phyloP scores from a whole-genome alignment of 1,140 invertebrate species.

The Camponotus pennsylvanicus region DNA sequence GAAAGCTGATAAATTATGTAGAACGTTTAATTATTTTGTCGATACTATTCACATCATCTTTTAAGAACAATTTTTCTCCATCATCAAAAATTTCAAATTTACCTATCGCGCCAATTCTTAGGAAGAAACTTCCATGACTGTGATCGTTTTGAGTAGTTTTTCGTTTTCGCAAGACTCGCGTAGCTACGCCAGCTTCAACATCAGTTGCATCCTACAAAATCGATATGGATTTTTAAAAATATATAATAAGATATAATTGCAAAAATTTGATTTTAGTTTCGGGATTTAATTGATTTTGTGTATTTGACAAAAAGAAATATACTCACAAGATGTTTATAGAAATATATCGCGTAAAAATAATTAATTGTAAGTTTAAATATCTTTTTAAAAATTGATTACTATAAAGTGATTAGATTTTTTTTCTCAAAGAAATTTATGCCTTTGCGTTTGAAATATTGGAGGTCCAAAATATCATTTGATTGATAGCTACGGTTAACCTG shows the following conservation, averaged over 20 bases:
- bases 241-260: not conserved
- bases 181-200: constrained; percentile 90
- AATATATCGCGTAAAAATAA: not conserved
- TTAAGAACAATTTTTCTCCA: not conserved
- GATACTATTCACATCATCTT: not conserved
- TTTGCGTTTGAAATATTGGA: not conserved
- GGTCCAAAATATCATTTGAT: not conserved
- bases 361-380: not conserved
- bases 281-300: not conserved
- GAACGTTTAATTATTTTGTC: not conserved
- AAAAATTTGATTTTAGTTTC: not conserved
- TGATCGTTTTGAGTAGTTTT: constrained; percentile 97
- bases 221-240: constrained; percentile 3
- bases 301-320: not conserved
- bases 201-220: constrained; percentile 87
- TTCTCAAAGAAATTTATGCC: not conserved
- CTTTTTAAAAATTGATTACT: not conserved
- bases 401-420: not conserved
- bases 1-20: constrained; percentile 90
- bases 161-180: constrained; percentile 90
- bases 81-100: constrained; percentile 74
- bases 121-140: constrained; percentile 98
- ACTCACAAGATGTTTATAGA: not conserved
- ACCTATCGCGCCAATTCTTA: constrained; percentile 98
- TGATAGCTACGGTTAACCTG: constrained; percentile 38